Evolutionary conservation across 1,140 invertebrate species (phyloP).

Genomic region (Drosophila melanica): DNA sequence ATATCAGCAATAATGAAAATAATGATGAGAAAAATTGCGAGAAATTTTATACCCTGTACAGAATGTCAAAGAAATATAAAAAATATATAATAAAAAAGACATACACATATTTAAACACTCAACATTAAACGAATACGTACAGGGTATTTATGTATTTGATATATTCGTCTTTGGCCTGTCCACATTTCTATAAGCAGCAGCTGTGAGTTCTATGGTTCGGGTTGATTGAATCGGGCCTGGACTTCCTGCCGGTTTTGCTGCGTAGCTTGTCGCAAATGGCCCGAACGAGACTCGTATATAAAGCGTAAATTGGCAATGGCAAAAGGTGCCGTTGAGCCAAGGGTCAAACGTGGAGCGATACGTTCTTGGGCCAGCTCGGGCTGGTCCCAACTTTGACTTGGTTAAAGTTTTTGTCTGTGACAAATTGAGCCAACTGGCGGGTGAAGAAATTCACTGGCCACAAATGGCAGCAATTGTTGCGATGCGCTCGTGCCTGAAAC

Average conservation of each 20-base stretch:
- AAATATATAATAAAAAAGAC: not conserved
- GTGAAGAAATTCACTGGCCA: conserved; percentile 21
- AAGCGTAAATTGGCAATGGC: conserved; percentile 50
- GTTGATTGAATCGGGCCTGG: conserved; percentile 35
- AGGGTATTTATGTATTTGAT: conserved; percentile 9
- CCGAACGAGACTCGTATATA: conserved; percentile 50
- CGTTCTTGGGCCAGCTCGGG: not conserved
- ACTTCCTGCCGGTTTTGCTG: not conserved
- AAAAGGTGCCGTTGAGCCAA: conserved; percentile 32
- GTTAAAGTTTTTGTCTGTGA: conserved; percentile 35
- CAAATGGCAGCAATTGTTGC: conserved; percentile 39
- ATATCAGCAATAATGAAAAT: conserved; percentile 75
- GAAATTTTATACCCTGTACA: conserved; percentile 44
- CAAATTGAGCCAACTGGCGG: conserved; percentile 34
- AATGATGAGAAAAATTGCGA: conserved; percentile 61
- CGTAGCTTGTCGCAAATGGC: conserved; percentile 42
- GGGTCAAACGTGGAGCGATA: conserved; percentile 12
- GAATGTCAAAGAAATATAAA: not conserved
- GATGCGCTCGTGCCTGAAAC: conserved; percentile 38
- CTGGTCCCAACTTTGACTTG: conserved; percentile 14
- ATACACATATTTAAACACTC: too few relatives aligned
- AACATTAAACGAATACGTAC: not conserved
- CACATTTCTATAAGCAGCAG: conserved; percentile 32
- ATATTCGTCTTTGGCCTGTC: not conserved
- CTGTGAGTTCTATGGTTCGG: conserved; percentile 29